These are phyloP conservation scores for Phalloptychus januarius DNA, from an alignment of 2,797 vertebrate species.

Conservation along the genomic window DNA sequence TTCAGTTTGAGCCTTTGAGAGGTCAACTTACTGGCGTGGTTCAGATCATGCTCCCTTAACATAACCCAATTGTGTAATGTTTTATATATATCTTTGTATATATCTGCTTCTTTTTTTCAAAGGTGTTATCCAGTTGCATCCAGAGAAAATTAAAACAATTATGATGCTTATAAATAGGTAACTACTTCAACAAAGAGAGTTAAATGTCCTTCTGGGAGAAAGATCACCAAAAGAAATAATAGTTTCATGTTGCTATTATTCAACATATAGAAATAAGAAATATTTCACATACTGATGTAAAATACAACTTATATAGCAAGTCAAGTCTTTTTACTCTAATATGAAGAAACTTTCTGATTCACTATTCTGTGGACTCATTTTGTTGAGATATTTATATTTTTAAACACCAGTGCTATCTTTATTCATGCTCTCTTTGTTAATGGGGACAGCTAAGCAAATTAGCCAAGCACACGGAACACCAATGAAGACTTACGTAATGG, in stretches of 20 bases:
- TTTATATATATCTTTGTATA: no score
- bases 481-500: conserved; percentile 4
- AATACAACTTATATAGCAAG: conserved; percentile 31
- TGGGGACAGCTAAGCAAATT: not conserved
- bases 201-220: not conserved
- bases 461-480: not conserved
- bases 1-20: not conserved
- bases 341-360: not conserved
- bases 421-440: not conserved
- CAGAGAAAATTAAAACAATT: conserved; percentile 13
- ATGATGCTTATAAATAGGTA: conserved; percentile 9
- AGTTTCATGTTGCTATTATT: conserved; percentile 31
- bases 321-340: not conserved
- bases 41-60: not conserved
- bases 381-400: not conserved
- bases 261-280: conserved; percentile 42
- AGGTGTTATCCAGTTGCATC: conserved; percentile 16
- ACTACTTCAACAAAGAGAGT: not conserved
- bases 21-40: not conserved
- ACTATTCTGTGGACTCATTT: no score
- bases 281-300: conserved; percentile 42
- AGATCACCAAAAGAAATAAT: not conserved
- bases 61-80: no score
- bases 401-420: not conserved
- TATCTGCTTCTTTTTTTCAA: conserved; percentile 27